These are phyloP conservation scores for Parnassius mnemosyne DNA, from an alignment of 2,888 invertebrate genomes.

Conservation along the genomic window DNA sequence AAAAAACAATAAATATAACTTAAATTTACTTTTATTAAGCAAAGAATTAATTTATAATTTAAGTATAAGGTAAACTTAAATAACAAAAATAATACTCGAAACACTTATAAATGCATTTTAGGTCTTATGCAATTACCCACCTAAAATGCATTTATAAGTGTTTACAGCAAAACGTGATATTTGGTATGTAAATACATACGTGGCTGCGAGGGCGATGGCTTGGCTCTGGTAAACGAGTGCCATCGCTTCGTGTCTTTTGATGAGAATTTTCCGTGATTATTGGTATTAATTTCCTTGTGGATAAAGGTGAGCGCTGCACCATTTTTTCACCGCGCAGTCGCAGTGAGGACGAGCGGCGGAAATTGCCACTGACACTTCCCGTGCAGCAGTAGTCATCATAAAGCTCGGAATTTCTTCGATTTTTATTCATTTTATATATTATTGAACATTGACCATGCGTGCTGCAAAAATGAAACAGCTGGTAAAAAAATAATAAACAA, in stretches of 20 bases:
- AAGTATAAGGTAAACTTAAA: background rate
- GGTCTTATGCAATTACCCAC: no score
- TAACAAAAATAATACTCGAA: no score
- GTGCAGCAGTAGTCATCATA: constrained; percentile 76
- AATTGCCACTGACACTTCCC: constrained; percentile 75
- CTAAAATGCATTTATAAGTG: no score
- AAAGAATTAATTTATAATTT: constrained; percentile 16
- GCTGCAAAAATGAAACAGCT: constrained; percentile 63
- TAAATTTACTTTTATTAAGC: no score
- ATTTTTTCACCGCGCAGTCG: constrained; percentile 84
- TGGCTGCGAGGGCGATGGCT: constrained; percentile 79
- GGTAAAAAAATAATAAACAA: constrained; percentile 36
- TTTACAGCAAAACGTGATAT: no score
- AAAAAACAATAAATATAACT: constrained; percentile 11
- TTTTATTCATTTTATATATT: constrained; percentile 71
- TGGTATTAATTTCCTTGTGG: constrained; percentile 78
- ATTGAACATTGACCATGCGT: constrained; percentile 63
- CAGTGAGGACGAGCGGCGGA: constrained; percentile 84
- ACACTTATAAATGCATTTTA: no score
- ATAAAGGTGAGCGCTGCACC: constrained; percentile 77
- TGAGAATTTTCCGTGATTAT: constrained; percentile 83
- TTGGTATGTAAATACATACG: constrained; percentile 59
- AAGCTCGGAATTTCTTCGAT: constrained; percentile 67
- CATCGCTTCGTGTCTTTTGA: constrained; percentile 72
- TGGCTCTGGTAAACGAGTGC: constrained; percentile 65